These are phyloP conservation scores for Gadus chalcogrammus DNA, from an alignment of 2,113 vertebrate species.

Conservation along the genomic window DNA sequence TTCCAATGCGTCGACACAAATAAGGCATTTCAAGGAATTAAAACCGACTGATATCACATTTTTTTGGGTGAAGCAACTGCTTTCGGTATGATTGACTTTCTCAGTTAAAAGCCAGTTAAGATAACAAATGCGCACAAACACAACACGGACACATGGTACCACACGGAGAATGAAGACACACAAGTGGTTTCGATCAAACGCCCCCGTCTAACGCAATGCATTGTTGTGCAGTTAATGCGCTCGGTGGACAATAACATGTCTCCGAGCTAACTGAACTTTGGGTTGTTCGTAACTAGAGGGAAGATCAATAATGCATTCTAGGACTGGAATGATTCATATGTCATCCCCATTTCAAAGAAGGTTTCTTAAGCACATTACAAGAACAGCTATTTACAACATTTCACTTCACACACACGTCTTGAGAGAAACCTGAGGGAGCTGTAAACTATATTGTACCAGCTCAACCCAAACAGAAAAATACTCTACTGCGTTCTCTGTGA, in stretches of 20 bases:
- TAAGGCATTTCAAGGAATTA: constrained; percentile 72
- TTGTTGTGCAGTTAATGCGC: constrained; percentile 1
- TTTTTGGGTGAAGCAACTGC: constrained; percentile 49
- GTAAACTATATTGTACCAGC: constrained; percentile 34
- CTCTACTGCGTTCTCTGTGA: constrained; percentile 25
- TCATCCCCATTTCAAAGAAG: constrained; percentile 48
- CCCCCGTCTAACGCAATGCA: constrained; percentile 14
- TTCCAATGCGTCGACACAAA: constrained; percentile 62
- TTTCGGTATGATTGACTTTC: constrained; percentile 33
- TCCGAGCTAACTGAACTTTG: constrained; percentile 31
- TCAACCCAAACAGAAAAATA: background rate
- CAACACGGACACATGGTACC: constrained; percentile 45
- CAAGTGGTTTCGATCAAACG: constrained; percentile 32
- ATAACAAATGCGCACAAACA: constrained; percentile 27
- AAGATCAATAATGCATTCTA: constrained; percentile 32
- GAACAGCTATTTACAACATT: constrained; percentile 59
- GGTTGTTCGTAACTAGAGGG: constrained; percentile 30
- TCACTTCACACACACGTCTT: constrained; percentile 32
- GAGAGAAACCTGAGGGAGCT: constrained; percentile 59
- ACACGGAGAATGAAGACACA: constrained; percentile 48
- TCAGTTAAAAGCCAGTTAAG: constrained; percentile 25
- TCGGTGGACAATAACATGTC: background rate
- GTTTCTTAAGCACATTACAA: constrained; percentile 44
- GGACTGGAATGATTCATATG: constrained; percentile 29
- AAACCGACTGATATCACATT: constrained; percentile 52